A percentile compares a stretch with the other conserved stretches of the same genome.
phyloP scores from a whole-genome alignment of 1,140 invertebrate genomes.

The Melitaea cinxia region DNA sequence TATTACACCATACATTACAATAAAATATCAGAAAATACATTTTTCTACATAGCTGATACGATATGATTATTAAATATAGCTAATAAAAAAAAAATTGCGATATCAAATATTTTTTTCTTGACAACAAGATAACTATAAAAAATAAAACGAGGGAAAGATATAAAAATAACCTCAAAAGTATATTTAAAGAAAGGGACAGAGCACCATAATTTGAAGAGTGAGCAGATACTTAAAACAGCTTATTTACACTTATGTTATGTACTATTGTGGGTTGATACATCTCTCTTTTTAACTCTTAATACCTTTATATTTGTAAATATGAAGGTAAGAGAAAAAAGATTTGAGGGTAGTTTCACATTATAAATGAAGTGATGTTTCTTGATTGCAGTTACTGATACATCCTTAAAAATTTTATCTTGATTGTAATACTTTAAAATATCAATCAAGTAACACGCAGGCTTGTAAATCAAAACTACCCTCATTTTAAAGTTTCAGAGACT shows the following conservation, averaged over 20 bases:
- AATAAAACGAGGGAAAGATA: slow-evolving; percentile 21
- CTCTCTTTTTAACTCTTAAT: slow-evolving; percentile 45
- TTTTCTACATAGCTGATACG: slow-evolving; percentile 23
- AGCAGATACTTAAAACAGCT: slow-evolving; percentile 8
- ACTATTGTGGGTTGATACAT: neutral
- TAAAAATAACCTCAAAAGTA: slow-evolving; percentile 14
- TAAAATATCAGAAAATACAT: slow-evolving; percentile 30
- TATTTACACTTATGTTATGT: slow-evolving; percentile 3
- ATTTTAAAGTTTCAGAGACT: slow-evolving; percentile 2
- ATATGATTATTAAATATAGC: slow-evolving; percentile 12
- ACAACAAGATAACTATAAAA: slow-evolving; percentile 21
- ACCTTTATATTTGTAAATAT: slow-evolving; percentile 69
- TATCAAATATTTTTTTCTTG: slow-evolving; percentile 23
- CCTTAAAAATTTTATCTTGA: no score
- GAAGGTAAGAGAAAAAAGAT: slow-evolving; percentile 60
- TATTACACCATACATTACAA: slow-evolving; percentile 1
- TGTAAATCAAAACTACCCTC: slow-evolving; percentile 6
- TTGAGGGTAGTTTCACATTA: slow-evolving; percentile 20
- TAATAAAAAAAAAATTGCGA: slow-evolving; percentile 12
- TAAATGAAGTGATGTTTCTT: no score
- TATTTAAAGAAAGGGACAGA: slow-evolving; percentile 24
- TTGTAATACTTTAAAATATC: no score
- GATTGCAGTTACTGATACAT: no score
- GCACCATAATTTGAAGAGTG: slow-evolving; percentile 38
- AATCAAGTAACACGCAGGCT: no score